phyloP scores from a whole-genome alignment of 2,113 vertebrate genomes.

The Pogona vitticeps region DNA sequence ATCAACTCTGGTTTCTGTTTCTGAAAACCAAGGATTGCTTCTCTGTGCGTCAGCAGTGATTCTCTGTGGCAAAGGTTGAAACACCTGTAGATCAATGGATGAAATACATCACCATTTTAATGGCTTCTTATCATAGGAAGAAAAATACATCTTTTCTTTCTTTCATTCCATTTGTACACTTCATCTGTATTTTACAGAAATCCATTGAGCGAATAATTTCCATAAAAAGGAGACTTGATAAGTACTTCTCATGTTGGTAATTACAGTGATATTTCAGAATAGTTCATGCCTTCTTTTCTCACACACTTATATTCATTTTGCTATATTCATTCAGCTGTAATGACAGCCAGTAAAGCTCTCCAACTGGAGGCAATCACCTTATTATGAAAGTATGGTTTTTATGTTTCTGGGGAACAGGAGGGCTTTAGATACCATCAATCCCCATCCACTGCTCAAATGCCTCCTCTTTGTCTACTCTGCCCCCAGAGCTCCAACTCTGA shows the following conservation, averaged over 20 bases:
- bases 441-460: neutral
- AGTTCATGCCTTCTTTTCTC: constrained; percentile 59
- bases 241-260: constrained; percentile 69
- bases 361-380: constrained; percentile 47
- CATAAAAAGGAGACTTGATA: constrained; percentile 69
- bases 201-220: constrained; percentile 71
- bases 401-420: neutral
- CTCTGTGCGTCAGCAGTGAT: constrained; percentile 59
- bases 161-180: constrained; percentile 68
- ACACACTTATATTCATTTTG: constrained; percentile 62
- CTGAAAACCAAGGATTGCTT: constrained; percentile 62
- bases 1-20: constrained; percentile 51
- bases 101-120: constrained; percentile 70
- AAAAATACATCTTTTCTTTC: constrained; percentile 66
- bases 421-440: neutral
- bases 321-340: constrained; percentile 59
- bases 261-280: constrained; percentile 68
- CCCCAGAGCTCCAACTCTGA: neutral
- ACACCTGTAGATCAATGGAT: constrained; percentile 71
- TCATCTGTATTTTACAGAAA: constrained; percentile 64
- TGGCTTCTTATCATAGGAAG: constrained; percentile 65
- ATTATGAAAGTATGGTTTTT: constrained; percentile 47
- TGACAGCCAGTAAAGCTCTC: constrained; percentile 63
- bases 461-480: neutral
- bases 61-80: constrained; percentile 68